Evolutionary conservation across 2,888 invertebrate species (phyloP).

Genomic region (Tineola bisselliella): DNA sequence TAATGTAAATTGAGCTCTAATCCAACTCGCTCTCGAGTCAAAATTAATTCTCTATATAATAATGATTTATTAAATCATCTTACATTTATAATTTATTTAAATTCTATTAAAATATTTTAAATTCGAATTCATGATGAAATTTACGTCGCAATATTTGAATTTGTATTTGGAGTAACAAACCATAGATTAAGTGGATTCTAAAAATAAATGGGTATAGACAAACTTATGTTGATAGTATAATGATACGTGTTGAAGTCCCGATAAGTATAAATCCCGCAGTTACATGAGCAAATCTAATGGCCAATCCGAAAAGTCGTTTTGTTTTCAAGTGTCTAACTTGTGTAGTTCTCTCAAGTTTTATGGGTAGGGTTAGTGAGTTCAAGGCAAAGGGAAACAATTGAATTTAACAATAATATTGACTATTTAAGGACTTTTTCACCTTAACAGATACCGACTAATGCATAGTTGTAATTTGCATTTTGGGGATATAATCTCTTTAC

Average conservation of each 20-base stretch:
- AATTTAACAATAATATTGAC: background rate
- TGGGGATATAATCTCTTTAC: background rate
- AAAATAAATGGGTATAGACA: background rate
- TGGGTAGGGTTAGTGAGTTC: slow-evolving; percentile 8
- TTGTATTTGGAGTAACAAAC: no score
- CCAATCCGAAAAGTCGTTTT: slow-evolving; percentile 11
- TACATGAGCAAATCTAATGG: slow-evolving; percentile 12
- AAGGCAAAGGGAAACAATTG: slow-evolving; percentile 5
- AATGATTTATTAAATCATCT: background rate
- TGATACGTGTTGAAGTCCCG: slow-evolving; percentile 1
- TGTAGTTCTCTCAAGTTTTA: slow-evolving; percentile 12
- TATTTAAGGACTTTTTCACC: background rate
- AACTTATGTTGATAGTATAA: background rate
- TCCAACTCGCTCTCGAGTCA: background rate
- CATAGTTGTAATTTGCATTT: no score
- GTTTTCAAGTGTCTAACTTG: slow-evolving; percentile 13
- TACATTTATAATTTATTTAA: background rate
- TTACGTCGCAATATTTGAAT: background rate
- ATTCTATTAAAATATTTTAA: background rate
- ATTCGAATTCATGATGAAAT: background rate
- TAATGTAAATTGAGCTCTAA: slow-evolving; percentile 15
- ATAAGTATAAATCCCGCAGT: slow-evolving; percentile 10
- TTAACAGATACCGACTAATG: background rate
- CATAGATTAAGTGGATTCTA: no score
- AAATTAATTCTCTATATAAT: background rate